Evolutionary conservation across 2,797 vertebrate genomes (phyloP).

Genomic region (Coluber constrictor): DNA sequence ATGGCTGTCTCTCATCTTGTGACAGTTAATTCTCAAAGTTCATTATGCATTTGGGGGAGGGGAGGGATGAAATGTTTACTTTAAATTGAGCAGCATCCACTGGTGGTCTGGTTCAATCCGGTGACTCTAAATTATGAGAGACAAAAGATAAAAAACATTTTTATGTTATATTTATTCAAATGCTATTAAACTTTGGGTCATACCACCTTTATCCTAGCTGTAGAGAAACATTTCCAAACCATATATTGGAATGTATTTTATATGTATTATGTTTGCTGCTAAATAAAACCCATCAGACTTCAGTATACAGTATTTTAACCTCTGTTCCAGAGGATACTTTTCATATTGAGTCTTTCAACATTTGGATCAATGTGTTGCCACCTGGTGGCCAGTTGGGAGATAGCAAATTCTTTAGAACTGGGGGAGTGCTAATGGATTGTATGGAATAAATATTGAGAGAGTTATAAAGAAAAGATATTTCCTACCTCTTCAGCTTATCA

Average conservation of each 20-base stretch:
- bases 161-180: background rate
- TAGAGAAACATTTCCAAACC: background rate
- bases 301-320: background rate
- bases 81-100: background rate
- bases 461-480: background rate
- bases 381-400: background rate
- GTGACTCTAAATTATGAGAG: background rate
- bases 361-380: background rate
- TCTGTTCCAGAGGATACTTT: background rate
- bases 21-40: background rate
- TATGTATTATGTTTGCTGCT: background rate
- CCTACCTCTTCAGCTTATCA: background rate
- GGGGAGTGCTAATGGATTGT: background rate
- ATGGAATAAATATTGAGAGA: background rate
- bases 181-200: background rate
- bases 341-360: background rate
- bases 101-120: background rate
- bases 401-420: background rate
- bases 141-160: background rate
- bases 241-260: background rate
- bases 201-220: background rate
- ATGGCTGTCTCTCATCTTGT: background rate
- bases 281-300: background rate
- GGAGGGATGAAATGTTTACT: background rate
- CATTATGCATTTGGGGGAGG: background rate